A percentile compares a stretch with the other conserved stretches of the same genome.
phyloP scores from a whole-genome alignment of 2,113 vertebrate species.

The Cnemophilus loriae region DNA sequence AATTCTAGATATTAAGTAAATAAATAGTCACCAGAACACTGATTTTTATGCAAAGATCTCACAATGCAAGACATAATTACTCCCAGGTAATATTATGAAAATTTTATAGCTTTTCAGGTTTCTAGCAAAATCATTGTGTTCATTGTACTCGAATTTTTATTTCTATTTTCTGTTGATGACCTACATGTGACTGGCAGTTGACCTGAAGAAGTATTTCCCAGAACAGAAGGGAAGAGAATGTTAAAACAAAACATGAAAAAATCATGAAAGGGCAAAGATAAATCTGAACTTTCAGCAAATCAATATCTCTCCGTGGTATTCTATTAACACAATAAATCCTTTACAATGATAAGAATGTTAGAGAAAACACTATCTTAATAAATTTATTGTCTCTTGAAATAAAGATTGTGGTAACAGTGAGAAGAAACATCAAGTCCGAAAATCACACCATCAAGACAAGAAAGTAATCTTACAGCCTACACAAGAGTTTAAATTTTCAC shows the following conservation, averaged over 20 bases:
- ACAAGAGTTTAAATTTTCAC: conserved; percentile 7
- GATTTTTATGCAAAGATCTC: not conserved
- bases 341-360: not conserved
- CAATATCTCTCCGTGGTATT: not conserved
- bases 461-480: conserved; percentile 17
- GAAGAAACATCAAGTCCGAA: not conserved
- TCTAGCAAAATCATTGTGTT: not conserved
- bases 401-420: not conserved
- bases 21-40: not conserved
- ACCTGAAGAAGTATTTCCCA: not conserved
- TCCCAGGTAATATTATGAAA: not conserved
- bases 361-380: not conserved
- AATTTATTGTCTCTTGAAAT: not conserved
- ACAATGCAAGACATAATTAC: not conserved
- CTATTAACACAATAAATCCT: not conserved
- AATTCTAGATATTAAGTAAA: not conserved
- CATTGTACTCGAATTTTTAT: not conserved
- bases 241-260: not conserved
- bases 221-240: not conserved
- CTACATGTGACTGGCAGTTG: not conserved
- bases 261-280: not conserved
- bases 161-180: not conserved
- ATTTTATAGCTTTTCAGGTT: not conserved
- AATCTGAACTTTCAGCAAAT: not conserved
- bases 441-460: not conserved